These are phyloP conservation scores for Ornithorhynchus anatinus DNA, from an alignment of 2,113 vertebrate genomes.

Conservation along the genomic window DNA sequence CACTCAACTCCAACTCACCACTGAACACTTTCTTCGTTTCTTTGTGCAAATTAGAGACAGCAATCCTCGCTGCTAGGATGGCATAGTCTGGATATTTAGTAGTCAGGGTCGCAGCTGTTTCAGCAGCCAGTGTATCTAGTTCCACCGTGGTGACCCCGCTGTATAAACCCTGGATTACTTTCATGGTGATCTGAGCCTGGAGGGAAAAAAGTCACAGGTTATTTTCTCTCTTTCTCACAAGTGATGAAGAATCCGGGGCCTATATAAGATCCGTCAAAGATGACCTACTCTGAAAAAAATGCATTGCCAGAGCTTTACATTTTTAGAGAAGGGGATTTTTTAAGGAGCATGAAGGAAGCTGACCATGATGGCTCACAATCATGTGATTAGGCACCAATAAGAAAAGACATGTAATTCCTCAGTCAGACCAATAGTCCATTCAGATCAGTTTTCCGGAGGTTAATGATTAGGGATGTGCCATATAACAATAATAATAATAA, in stretches of 20 bases:
- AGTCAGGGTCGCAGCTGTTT: conserved; percentile 92
- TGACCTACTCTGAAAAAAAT: background rate
- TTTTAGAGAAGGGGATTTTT: conserved; percentile 4
- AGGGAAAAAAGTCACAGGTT: background rate
- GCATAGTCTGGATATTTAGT: conserved; percentile 97
- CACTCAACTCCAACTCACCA: conserved; percentile 73
- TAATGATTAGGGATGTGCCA: too few relatives aligned
- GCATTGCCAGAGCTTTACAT: background rate
- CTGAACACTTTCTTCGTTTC: conserved; percentile 98
- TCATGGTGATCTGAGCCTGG: conserved; percentile 98
- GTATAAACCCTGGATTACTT: conserved; percentile 95
- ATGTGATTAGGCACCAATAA: too few relatives aligned
- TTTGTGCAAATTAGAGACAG: conserved; percentile 95
- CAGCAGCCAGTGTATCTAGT: conserved; percentile 92
- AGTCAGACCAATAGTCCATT: too few relatives aligned
- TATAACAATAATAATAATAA: too few relatives aligned
- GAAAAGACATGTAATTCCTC: too few relatives aligned
- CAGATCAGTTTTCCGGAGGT: too few relatives aligned
- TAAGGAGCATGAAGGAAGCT: too few relatives aligned
- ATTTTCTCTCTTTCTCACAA: background rate
- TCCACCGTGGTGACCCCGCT: conserved; percentile 94
- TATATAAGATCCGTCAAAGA: background rate
- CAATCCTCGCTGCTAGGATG: conserved; percentile 92
- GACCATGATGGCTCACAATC: too few relatives aligned
- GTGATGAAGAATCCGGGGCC: background rate